These are phyloP conservation scores for Dufourea novaeangliae DNA, from an alignment of 1,140 invertebrate species.

Conservation along the genomic window DNA sequence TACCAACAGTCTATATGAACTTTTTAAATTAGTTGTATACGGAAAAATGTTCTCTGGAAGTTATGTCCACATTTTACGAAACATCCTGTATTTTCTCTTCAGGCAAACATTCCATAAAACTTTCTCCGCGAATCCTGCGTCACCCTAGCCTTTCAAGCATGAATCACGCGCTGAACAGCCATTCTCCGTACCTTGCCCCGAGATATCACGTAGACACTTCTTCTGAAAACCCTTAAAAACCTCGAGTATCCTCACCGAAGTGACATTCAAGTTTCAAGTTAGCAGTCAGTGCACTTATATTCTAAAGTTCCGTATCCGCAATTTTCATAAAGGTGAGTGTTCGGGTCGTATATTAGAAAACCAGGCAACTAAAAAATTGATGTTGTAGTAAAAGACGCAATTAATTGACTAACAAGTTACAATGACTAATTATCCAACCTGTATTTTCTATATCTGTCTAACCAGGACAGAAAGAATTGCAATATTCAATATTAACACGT, in stretches of 20 bases:
- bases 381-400: neutral
- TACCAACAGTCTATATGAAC: neutral
- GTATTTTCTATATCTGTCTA: too few relatives aligned
- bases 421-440: too few relatives aligned
- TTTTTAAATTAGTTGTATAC: neutral
- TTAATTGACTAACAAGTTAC: neutral
- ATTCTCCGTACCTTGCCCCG: neutral
- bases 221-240: slow-evolving; percentile 1
- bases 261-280: slow-evolving; percentile 3
- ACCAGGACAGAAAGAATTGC: too few relatives aligned
- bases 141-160: neutral
- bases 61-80: neutral
- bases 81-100: neutral
- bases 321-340: neutral
- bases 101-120: neutral
- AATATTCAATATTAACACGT: too few relatives aligned
- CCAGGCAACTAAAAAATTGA: neutral
- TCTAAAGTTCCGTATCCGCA: neutral
- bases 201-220: neutral
- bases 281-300: neutral
- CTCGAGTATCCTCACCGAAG: neutral
- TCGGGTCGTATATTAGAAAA: neutral
- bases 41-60: neutral
- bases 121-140: slow-evolving; percentile 3
- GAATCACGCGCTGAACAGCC: slow-evolving; percentile 7